A percentile compares a stretch with the other conserved stretches of the same genome.
phyloP scores from a whole-genome alignment of 1,140 invertebrate genomes.

The Drosophila nasuta region DNA sequence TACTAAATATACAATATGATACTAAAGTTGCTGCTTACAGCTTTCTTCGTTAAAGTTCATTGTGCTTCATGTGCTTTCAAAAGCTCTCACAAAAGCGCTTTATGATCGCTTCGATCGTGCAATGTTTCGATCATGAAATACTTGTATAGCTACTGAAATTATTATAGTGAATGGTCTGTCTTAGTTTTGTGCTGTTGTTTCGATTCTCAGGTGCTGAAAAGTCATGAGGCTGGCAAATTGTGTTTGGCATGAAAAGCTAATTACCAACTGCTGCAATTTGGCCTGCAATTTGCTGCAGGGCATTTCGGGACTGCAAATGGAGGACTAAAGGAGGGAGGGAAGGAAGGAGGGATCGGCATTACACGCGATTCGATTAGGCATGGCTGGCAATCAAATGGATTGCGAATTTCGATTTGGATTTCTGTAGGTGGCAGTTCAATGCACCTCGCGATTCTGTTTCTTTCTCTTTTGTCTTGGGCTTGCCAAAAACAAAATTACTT shows the following conservation, averaged over 20 bases:
- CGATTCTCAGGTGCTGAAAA: slow-evolving; percentile 30
- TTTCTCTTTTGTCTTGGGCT: slow-evolving; percentile 38
- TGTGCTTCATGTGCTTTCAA: too few relatives aligned
- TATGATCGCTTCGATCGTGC: too few relatives aligned
- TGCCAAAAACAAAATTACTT: slow-evolving; percentile 74
- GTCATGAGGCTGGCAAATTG: slow-evolving; percentile 22
- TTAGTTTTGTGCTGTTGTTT: neutral
- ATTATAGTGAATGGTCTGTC: too few relatives aligned
- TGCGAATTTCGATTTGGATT: neutral
- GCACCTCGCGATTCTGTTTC: slow-evolving; percentile 46
- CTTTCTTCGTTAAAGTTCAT: too few relatives aligned
- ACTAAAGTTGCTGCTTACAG: too few relatives aligned
- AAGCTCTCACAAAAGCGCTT: too few relatives aligned
- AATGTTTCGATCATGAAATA: neutral
- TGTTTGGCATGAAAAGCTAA: slow-evolving; percentile 21
- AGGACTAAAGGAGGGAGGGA: neutral
- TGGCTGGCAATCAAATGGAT: slow-evolving; percentile 19
- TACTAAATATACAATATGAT: too few relatives aligned
- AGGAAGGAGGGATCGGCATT: neutral
- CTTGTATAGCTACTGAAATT: neutral
- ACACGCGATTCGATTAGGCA: slow-evolving; percentile 14
- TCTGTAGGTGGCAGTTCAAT: slow-evolving; percentile 57
- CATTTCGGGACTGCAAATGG: neutral
- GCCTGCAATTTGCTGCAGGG: slow-evolving; percentile 8
- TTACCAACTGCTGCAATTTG: slow-evolving; percentile 16